Base-by-base conservation (phyloP, 2,888 invertebrate genomes). In the Parnassius orleans region DNA sequence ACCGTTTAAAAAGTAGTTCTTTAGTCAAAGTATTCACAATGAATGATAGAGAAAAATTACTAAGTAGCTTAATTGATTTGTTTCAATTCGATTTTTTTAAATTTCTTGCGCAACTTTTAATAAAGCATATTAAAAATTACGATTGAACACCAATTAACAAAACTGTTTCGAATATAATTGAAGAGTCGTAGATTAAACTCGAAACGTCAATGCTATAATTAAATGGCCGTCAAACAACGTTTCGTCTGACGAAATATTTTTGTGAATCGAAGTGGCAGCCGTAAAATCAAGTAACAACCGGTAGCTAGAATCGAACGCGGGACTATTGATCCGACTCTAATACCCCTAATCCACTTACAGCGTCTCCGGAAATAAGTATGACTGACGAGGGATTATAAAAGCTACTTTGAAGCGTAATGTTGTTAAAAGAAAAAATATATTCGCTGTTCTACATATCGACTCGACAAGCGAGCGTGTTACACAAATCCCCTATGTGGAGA, bases 261-360 rank as follows among this genome's bases (percentile, higher is more conserved):
- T 59, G 59, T 63, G 48, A 43, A 54, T 44, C 51, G 55, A 54
- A 55, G 42, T 55, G 65, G 59, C 50, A 60, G 57, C 55, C 60
- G 61, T 64, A 54, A 67, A 66, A 68, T 65, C 65, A 66, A 67
- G 68, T 63, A 19, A 61, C 68, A 70, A 70, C 72, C 72, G 72
- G 77, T 72, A 69, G 67, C 65, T 65, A 62, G 72, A 74, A 72
- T 71, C 72, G 70, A 72, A 71, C 60, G 67, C 66, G 68, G 65
- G 68, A 76, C 78, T 81, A 86, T 87, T 84, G 85, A 87, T 84
- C 84, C 79, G 78, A 73, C 81, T 78, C 76, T 86, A 86, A 87
- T 84, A 74, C 85, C 73, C 75, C 72, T 85, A 85, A 87, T 87
- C 87, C 86, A 86, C 84, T 87, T 86, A 86, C 76, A 68, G 71